A percentile compares a stretch with the other conserved stretches of the same genome.
Evolutionary conservation across 2,888 invertebrate genomes (phyloP).

Genomic region (Ophion costatus): DNA sequence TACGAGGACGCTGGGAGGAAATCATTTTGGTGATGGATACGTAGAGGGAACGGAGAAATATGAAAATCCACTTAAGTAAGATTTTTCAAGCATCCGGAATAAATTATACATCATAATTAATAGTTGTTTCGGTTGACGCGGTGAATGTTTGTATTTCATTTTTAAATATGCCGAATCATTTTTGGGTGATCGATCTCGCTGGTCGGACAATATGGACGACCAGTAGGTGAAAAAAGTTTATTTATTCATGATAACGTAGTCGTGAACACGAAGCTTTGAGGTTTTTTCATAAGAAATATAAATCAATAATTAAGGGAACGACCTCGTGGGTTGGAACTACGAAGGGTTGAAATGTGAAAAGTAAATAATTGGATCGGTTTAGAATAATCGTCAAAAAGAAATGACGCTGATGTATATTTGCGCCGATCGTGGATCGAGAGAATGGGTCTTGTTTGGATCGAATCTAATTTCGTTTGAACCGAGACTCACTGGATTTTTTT

Average conservation of each 20-base stretch:
- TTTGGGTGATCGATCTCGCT: neutral
- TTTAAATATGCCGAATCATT: no score
- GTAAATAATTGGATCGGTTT: no score
- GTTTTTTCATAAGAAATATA: no score
- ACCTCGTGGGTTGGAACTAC: no score
- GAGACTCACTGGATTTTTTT: no score
- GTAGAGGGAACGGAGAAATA: neutral
- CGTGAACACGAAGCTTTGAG: neutral
- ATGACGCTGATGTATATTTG: no score
- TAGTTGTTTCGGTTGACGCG: neutral
- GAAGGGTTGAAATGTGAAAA: no score
- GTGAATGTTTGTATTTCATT: neutral
- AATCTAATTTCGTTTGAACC: no score
- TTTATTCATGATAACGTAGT: neutral
- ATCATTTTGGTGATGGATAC: neutral
- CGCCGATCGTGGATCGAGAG: no score
- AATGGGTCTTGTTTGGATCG: no score
- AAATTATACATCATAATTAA: neutral
- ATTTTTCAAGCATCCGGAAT: slow-evolving; percentile 5
- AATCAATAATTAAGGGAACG: no score
- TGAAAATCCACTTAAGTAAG: neutral
- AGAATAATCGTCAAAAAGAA: no score
- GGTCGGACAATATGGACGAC: neutral
- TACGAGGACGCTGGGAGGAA: neutral
- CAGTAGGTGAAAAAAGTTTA: neutral